Base-by-base conservation (phyloP, 2,888 invertebrate species). In the Pachycephus smyrnensis region DNA sequence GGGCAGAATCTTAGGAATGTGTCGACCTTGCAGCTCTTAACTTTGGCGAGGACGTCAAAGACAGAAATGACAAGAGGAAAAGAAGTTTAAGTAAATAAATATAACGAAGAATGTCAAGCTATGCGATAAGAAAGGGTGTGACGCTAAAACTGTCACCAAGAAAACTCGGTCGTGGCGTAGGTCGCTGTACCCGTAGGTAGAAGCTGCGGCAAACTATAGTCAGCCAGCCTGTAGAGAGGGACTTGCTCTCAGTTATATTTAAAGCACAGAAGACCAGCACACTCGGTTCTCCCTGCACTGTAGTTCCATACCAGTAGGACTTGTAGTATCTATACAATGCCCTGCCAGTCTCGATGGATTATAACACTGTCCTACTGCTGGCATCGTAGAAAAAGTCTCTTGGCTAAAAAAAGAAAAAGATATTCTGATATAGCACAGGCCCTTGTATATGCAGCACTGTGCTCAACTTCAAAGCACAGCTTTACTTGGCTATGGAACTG, bases 141-240 rank as follows among this genome's bases (percentile, higher is more conserved):
- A 55, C 40, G 40, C 23, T 23, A 23, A 55, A 55, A 55, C 40
- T 55, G 40, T 55, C 40, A 55, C 15, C 23, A 55, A 32, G 31
- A 71, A 71, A 71, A 71, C 71, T 71, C 71, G 71, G 71, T 71
- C 71, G 77, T 79, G 75, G 84, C 82, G 87, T 87, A 83, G 88
- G 87, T 79, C 78, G 88, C 78, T 75, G 78, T 77, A 32, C 71
- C 71, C 84, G 87, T 88, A 86, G 88, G 87, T 84, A 83, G 86
- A 40, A 15, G 40, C 40, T 15, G 15, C 40, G 40, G 15, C 4
- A 15, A 40, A 40, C 15, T 15, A 40, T 55, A 55, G 40, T 55
- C 23, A 55, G 23, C 40, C 23, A 55, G 23, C 2, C 23, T 6
- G 40, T 9, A 55, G 40, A 55, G 40, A 55, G 40, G 40, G 40